These are phyloP conservation scores for Drosophila paramelanica DNA, from an alignment of 2,888 invertebrate genomes.

Conservation along the genomic window DNA sequence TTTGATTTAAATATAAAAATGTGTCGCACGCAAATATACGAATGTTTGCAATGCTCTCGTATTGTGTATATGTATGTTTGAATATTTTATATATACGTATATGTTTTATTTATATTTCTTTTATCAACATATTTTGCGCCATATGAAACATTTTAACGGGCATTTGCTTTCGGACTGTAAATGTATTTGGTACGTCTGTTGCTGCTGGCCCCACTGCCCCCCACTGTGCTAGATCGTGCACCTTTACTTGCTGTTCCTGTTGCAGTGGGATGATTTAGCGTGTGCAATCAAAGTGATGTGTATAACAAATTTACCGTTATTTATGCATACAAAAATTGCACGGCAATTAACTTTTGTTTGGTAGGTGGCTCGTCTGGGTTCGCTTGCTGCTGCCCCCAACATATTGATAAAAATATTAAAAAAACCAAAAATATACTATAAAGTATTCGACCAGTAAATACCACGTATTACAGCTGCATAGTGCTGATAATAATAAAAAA, in stretches of 20 bases:
- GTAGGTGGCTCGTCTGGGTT: constrained; percentile 29
- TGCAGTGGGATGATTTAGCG: constrained; percentile 73
- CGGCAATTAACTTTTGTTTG: constrained; percentile 75
- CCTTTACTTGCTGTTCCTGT: constrained; percentile 8
- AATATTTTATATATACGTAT: constrained; percentile 4
- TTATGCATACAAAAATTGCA: constrained; percentile 80
- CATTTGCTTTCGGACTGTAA: constrained; percentile 59
- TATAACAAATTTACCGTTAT: constrained; percentile 80
- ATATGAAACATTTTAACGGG: constrained; percentile 67
- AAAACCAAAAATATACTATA: background rate
- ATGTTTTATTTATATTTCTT: constrained; percentile 32
- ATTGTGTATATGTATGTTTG: background rate
- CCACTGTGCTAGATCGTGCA: background rate
- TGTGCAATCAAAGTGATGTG: constrained; percentile 79
- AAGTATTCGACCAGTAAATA: background rate
- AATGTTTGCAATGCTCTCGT: background rate
- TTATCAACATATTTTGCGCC: constrained; percentile 60
- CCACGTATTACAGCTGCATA: background rate
- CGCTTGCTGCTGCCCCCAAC: constrained; percentile 14
- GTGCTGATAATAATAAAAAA: no score
- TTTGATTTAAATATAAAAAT: constrained; percentile 58
- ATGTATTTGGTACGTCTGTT: constrained; percentile 38
- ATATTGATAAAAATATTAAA: constrained; percentile 18
- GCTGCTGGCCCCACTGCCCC: background rate
- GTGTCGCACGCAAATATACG: constrained; percentile 28